A percentile compares a stretch with the other conserved stretches of the same genome.
Evolutionary conservation across 1,140 invertebrate genomes (phyloP).

Genomic region (Hyles vespertilio): DNA sequence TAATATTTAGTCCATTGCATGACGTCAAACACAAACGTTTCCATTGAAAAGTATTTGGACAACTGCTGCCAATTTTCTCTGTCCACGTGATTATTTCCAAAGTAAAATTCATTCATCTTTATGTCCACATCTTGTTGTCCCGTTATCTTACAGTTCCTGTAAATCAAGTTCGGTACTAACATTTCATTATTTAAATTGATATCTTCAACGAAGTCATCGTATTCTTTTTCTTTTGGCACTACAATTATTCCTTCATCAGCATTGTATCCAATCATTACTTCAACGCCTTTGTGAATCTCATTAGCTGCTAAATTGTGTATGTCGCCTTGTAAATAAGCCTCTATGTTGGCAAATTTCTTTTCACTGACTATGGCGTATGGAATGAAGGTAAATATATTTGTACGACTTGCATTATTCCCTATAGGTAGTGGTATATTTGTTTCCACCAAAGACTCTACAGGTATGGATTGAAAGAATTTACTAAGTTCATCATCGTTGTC

Average conservation of each 20-base stretch:
- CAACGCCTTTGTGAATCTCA: slow-evolving; percentile 52
- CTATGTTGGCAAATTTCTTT: slow-evolving; percentile 6
- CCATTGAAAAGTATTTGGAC: slow-evolving; percentile 10
- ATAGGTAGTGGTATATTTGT: not conserved
- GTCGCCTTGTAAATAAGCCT: slow-evolving; percentile 46
- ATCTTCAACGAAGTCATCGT: not conserved
- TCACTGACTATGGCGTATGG: too few species aligned
- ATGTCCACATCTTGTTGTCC: slow-evolving; percentile 20
- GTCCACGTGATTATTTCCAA: not conserved
- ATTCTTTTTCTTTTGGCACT: not conserved
- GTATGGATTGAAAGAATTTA: slow-evolving; percentile 30
- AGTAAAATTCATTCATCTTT: slow-evolving; percentile 15
- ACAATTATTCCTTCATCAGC: slow-evolving; percentile 13
- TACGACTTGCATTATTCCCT: too few species aligned
- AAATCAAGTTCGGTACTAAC: slow-evolving; percentile 40
- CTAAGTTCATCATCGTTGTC: slow-evolving; percentile 27
- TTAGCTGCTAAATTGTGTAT: slow-evolving; percentile 41
- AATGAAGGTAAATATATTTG: too few species aligned
- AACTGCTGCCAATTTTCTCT: slow-evolving; percentile 11
- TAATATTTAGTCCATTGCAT: slow-evolving; percentile 19
- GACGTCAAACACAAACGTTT: slow-evolving; percentile 19
- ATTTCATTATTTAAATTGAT: slow-evolving; percentile 35
- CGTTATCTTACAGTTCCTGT: slow-evolving; percentile 19
- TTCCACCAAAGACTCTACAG: slow-evolving; percentile 22
- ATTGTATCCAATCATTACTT: slow-evolving; percentile 47